Percentiles rank a stretch among this genome's conserved stretches.
Evolutionary conservation across 2,113 vertebrate genomes (phyloP).

Genomic region (Recurvirostra avosetta): DNA sequence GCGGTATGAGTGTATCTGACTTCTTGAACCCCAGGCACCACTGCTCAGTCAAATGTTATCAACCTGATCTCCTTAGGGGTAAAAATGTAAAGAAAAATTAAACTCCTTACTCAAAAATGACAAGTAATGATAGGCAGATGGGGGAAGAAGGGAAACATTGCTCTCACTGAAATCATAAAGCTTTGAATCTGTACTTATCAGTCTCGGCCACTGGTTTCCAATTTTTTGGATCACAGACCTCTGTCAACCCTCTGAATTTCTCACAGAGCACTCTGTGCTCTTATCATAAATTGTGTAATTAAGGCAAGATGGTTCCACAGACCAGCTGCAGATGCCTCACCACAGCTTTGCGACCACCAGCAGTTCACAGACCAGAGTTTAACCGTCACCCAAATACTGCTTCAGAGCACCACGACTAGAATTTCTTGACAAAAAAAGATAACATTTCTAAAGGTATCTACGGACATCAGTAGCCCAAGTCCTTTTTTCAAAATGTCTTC

Average conservation of each 20-base stretch:
- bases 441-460: background rate
- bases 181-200: slow-evolving; percentile 56
- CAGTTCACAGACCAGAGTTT: background rate
- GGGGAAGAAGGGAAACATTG: slow-evolving; percentile 35
- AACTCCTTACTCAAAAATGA: slow-evolving; percentile 25
- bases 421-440: background rate
- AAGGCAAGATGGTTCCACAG: slow-evolving; percentile 56
- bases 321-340: slow-evolving; percentile 46
- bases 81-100: slow-evolving; percentile 20
- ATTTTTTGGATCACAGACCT: slow-evolving; percentile 67
- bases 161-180: slow-evolving; percentile 20
- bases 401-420: background rate
- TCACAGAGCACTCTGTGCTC: slow-evolving; percentile 42
- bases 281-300: slow-evolving; percentile 64
- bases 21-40: slow-evolving; percentile 14
- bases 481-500: background rate
- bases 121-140: slow-evolving; percentile 61
- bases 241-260: slow-evolving; percentile 57
- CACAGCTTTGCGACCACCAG: slow-evolving; percentile 47
- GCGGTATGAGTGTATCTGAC: background rate
- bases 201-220: slow-evolving; percentile 50
- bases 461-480: background rate
- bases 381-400: background rate
- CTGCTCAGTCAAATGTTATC: slow-evolving; percentile 31
- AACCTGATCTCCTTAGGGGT: slow-evolving; percentile 12